phyloP scores from a whole-genome alignment of 1,140 invertebrate species.

The Cephus cinctus region DNA sequence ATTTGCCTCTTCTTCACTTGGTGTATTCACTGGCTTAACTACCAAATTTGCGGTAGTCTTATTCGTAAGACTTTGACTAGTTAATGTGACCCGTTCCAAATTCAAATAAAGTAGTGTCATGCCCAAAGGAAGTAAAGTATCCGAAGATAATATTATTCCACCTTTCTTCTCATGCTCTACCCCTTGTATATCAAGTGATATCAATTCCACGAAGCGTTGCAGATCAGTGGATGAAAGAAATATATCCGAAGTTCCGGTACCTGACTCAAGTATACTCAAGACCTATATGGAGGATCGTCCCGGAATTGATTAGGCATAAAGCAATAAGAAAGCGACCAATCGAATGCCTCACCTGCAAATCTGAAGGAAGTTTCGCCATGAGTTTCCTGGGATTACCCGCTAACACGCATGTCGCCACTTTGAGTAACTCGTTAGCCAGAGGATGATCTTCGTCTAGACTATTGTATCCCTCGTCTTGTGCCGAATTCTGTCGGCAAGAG shows the following conservation, averaged over 20 bases:
- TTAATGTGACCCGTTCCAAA: conserved; percentile 41
- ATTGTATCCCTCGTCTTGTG: background rate
- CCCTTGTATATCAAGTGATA: conserved; percentile 64
- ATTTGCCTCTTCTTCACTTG: conserved; percentile 38
- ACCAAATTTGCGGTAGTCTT: conserved; percentile 43
- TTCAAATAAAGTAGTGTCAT: conserved; percentile 42
- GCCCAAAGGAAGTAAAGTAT: conserved; percentile 40
- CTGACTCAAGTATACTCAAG: conserved; percentile 56
- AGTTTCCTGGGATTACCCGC: conserved; percentile 51
- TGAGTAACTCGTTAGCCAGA: conserved; percentile 45
- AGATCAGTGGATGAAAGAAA: conserved; percentile 56
- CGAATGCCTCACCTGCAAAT: conserved; percentile 56
- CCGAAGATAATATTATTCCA: conserved; percentile 38
- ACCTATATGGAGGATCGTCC: conserved; percentile 51
- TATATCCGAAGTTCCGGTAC: conserved; percentile 42
- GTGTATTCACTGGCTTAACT: conserved; percentile 39
- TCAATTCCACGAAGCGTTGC: conserved; percentile 56
- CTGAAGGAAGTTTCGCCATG: conserved; percentile 53
- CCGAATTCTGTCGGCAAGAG: background rate
- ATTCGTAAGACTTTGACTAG: conserved; percentile 30
- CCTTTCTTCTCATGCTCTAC: conserved; percentile 36
- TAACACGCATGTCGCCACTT: conserved; percentile 61
- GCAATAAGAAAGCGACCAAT: conserved; percentile 4
- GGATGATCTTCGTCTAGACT: conserved; percentile 15
- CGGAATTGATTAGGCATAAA: background rate